A percentile compares a stretch with the other conserved stretches of the same genome.
These are phyloP conservation scores for Oceanodroma leucorhoa DNA, from an alignment of 2,797 vertebrate genomes.

Conservation along the genomic window DNA sequence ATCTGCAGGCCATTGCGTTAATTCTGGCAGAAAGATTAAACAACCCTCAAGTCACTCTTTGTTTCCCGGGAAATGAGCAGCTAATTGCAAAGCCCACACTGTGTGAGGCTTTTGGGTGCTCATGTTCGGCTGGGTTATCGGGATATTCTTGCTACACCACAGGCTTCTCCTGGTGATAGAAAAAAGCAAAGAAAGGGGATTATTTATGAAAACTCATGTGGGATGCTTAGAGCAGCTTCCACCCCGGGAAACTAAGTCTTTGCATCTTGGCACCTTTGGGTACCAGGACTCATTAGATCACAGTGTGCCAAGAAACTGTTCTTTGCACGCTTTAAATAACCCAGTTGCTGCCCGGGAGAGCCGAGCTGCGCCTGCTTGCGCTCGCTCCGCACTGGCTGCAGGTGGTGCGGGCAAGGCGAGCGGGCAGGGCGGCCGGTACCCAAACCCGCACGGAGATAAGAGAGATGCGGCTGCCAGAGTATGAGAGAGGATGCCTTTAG, in stretches of 20 bases:
- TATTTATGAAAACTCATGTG: not conserved
- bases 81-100: not conserved
- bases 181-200: not conserved
- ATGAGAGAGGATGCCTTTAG: not conserved
- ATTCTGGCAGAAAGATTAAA: not conserved
- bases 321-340: not conserved
- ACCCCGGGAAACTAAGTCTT: not conserved
- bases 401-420: not conserved
- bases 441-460: accelerated
- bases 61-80: not conserved
- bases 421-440: not conserved
- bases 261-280: accelerated
- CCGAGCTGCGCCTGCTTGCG: accelerated
- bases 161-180: not conserved
- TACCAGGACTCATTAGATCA: not conserved
- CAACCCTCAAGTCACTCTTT: not conserved
- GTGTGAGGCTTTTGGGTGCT: not conserved
- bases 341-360: not conserved
- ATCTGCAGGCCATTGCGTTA: accelerated
- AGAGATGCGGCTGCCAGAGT: too few species aligned
- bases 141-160: not conserved
- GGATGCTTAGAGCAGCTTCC: not conserved
- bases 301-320: not conserved
- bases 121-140: accelerated
- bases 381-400: not conserved